phyloP scores from a whole-genome alignment of 2,888 invertebrate species.

The Acrobasis repandana region DNA sequence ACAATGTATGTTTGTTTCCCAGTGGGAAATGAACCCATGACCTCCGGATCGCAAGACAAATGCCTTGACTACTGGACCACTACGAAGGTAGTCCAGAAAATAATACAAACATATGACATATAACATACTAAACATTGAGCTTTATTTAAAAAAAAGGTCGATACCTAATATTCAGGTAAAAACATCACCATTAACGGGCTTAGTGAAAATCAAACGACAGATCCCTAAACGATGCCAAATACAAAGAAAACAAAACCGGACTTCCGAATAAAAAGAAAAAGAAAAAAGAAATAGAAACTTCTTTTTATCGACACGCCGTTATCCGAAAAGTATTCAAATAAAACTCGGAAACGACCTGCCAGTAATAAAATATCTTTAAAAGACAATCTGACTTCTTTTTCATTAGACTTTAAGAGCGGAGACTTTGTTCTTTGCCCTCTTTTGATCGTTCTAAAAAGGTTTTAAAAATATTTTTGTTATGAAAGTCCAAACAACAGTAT shows the following conservation, averaged over 20 bases:
- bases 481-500: neutral
- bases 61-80: too few species aligned
- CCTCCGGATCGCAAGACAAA: too few species aligned
- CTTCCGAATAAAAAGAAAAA: slow-evolving; percentile 15
- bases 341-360: slow-evolving; percentile 25
- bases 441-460: slow-evolving; percentile 6
- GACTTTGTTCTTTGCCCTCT: slow-evolving; percentile 7
- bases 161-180: neutral
- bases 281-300: slow-evolving; percentile 21
- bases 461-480: neutral
- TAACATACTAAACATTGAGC: too few species aligned
- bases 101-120: too few species aligned
- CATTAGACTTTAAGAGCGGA: slow-evolving; percentile 19
- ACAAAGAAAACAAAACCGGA: slow-evolving; percentile 11
- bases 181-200: neutral
- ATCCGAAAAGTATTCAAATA: slow-evolving; percentile 30
- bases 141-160: too few species aligned
- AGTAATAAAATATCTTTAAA: slow-evolving; percentile 27
- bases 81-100: too few species aligned
- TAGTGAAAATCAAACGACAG: neutral
- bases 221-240: neutral
- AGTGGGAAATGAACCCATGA: too few species aligned
- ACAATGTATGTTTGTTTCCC: too few species aligned
- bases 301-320: slow-evolving; percentile 27
- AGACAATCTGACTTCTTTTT: slow-evolving; percentile 18